These are phyloP conservation scores for Cryptoleucopteryx plumbea DNA, from an alignment of 2,113 vertebrate genomes.

Conservation along the genomic window DNA sequence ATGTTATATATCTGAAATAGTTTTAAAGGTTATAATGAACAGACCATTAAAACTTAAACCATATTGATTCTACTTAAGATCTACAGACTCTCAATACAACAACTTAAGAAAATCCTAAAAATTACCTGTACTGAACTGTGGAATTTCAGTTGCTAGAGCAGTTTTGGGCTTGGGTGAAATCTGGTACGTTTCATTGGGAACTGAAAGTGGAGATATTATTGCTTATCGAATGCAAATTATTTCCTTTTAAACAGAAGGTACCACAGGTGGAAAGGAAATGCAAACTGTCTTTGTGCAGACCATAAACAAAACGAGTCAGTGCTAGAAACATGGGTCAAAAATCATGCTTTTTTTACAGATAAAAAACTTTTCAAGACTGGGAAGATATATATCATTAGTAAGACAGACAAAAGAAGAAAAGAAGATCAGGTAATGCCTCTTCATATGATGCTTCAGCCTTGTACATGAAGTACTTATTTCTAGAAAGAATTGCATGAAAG, in stretches of 20 bases:
- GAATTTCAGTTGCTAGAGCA: constrained; percentile 53
- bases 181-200: constrained; percentile 31
- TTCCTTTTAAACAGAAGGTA: neutral
- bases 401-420: neutral
- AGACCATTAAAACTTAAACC: neutral
- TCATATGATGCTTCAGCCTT: neutral
- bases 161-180: constrained; percentile 38
- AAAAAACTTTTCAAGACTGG: neutral
- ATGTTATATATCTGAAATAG: neutral
- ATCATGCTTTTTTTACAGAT: neutral
- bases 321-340: neutral
- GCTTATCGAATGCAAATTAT: neutral
- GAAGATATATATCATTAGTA: neutral
- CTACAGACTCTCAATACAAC: neutral
- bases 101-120: neutral
- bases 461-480: neutral
- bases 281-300: neutral
- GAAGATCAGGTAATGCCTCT: neutral
- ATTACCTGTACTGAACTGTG: constrained; percentile 54
- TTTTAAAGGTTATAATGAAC: neutral
- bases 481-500: neutral
- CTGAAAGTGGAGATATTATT: constrained; percentile 53
- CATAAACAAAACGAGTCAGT: neutral
- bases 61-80: neutral
- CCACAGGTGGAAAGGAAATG: neutral